Evolutionary conservation across 92 coral and sea anemone genomes (phyloP).

Genomic region (Umimayanthus chanpuru): DNA sequence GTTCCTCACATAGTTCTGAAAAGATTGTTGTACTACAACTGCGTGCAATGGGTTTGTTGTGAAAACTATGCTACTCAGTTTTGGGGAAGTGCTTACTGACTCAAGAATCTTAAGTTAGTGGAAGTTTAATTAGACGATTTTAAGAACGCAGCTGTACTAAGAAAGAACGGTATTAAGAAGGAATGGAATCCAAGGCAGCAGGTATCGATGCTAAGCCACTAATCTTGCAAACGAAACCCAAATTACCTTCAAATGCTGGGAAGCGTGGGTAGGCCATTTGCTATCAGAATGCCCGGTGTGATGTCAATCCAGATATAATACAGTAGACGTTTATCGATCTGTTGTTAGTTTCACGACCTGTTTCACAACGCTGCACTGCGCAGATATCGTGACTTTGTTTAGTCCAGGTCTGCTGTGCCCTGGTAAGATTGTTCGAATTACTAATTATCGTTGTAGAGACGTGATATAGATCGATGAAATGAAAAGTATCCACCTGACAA

Average conservation of each 20-base stretch:
- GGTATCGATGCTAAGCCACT: neutral
- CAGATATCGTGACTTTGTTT: neutral
- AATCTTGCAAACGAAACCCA: neutral
- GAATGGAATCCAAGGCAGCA: neutral
- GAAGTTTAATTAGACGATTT: neutral
- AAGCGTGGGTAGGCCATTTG: slow-evolving; percentile 8
- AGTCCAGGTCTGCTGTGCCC: neutral
- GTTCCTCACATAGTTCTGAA: neutral
- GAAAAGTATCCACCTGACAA: neutral
- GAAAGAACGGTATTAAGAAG: too few species aligned
- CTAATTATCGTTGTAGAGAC: neutral
- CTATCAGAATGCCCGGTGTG: neutral
- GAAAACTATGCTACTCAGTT: too few species aligned
- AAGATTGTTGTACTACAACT: neutral
- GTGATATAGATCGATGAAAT: neutral
- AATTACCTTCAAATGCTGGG: slow-evolving; percentile 17
- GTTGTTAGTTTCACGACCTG: too few species aligned
- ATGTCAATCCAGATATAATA: neutral
- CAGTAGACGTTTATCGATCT: neutral
- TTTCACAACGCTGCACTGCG: too few species aligned
- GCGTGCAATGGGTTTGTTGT: neutral
- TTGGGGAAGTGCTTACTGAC: neutral
- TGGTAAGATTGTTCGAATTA: neutral
- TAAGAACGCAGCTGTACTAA: neutral
- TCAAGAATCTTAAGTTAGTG: neutral